Conservation (phyloP, 2,797 vertebrate genomes). For the Amniataba percoides region DNA sequence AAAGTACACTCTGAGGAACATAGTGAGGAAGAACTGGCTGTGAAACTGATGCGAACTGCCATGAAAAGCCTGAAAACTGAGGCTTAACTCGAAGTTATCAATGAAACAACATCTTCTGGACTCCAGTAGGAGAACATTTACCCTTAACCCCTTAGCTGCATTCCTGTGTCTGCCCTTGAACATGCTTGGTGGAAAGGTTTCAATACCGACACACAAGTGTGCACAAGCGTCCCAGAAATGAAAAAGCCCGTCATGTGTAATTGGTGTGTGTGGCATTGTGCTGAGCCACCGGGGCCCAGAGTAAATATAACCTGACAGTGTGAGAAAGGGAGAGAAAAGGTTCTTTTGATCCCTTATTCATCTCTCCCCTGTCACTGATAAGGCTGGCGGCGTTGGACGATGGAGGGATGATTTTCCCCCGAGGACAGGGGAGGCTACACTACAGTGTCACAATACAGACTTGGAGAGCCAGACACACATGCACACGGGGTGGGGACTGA, state of each 20-base stretch:
- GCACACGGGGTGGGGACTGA: slow-evolving; percentile 9
- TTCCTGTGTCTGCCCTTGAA: slow-evolving; percentile 50
- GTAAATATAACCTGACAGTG: slow-evolving; percentile 82
- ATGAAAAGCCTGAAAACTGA: background rate
- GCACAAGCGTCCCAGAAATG: slow-evolving; percentile 58
- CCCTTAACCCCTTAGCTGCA: slow-evolving; percentile 13
- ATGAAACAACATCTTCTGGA: slow-evolving; percentile 1
- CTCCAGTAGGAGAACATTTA: slow-evolving; percentile 19
- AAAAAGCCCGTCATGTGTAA: slow-evolving; percentile 75
- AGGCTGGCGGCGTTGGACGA: slow-evolving; percentile 63
- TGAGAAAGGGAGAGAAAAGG: slow-evolving; percentile 72
- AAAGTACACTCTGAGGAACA: slow-evolving; percentile 12
- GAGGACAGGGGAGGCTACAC: slow-evolving; percentile 59
- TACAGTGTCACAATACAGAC: slow-evolving; percentile 58
- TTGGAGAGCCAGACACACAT: slow-evolving; percentile 35
- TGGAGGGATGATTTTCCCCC: slow-evolving; percentile 73
- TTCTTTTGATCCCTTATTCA: slow-evolving; percentile 83
- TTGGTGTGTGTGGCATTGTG: slow-evolving; percentile 74
- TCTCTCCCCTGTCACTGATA: slow-evolving; percentile 80
- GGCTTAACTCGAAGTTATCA: background rate
- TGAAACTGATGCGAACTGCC: slow-evolving; percentile 16
- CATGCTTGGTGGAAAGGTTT: slow-evolving; percentile 53
- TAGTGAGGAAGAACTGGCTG: background rate
- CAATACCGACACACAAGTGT: slow-evolving; percentile 49
- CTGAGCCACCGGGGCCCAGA: slow-evolving; percentile 65